A percentile compares a stretch with the other conserved stretches of the same genome.
Conservation (phyloP, 2,888 invertebrate species). For the Lasioglossum vierecki region DNA sequence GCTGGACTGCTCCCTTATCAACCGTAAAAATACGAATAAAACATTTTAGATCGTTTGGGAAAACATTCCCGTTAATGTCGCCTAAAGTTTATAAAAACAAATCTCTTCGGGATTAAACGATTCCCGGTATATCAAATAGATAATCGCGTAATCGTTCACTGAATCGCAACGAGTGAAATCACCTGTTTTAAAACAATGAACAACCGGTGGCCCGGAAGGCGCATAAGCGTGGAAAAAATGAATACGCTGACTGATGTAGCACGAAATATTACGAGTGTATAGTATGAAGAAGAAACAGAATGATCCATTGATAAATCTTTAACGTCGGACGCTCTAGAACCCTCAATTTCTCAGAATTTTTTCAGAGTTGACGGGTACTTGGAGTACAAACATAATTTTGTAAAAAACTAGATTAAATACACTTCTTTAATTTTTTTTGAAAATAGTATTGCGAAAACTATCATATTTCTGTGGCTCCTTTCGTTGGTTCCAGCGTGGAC, state of each 20-base stretch:
- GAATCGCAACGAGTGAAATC: background rate
- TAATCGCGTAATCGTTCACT: background rate
- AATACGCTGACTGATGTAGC: background rate
- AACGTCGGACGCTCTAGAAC: too few relatives aligned
- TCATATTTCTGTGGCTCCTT: background rate
- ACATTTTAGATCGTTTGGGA: background rate
- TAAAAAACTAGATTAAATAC: too few relatives aligned
- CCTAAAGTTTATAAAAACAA: background rate
- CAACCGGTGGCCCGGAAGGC: background rate
- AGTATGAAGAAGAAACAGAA: background rate
- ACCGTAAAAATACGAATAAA: background rate
- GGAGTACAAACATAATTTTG: too few relatives aligned
- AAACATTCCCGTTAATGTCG: background rate
- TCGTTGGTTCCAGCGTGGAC: background rate
- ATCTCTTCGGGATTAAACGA: background rate
- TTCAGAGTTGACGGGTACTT: background rate
- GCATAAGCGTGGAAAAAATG: constrained; percentile 9
- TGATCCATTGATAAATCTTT: constrained; percentile 14
- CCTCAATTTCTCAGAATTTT: background rate
- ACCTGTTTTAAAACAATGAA: background rate
- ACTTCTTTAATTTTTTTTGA: too few relatives aligned
- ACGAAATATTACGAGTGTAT: constrained; percentile 9
- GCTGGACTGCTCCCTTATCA: background rate
- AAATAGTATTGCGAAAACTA: background rate
- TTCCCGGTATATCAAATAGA: background rate